Percentiles rank a stretch among this genome's conserved stretches.
Conservation (phyloP, 2,888 invertebrate species). For the Spodoptera picta region DNA sequence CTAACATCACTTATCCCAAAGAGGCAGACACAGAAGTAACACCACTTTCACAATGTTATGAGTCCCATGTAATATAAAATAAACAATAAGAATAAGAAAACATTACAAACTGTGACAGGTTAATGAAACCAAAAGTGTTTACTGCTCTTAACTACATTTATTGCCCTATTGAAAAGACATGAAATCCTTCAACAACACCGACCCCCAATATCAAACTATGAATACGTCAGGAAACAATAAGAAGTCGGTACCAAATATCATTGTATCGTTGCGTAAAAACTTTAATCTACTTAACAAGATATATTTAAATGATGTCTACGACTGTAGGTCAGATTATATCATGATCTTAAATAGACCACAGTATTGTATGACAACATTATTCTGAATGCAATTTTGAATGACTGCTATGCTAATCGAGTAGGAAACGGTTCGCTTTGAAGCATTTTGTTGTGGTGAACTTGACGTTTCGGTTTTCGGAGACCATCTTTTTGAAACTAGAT, state of each 20-base stretch:
- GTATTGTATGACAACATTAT: slow-evolving; percentile 62
- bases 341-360: slow-evolving; percentile 65
- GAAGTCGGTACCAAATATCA: slow-evolving; percentile 50
- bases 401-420: slow-evolving; percentile 22
- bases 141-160: too few relatives aligned
- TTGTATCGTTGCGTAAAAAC: slow-evolving; percentile 67
- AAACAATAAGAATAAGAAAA: too few relatives aligned
- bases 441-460: background rate
- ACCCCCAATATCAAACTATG: slow-evolving; percentile 61
- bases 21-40: too few relatives aligned
- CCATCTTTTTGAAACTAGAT: too few relatives aligned
- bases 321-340: slow-evolving; percentile 70
- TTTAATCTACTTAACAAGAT: slow-evolving; percentile 72
- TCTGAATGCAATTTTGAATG: slow-evolving; percentile 49
- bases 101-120: too few relatives aligned
- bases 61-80: too few relatives aligned
- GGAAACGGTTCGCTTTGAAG: slow-evolving; percentile 16
- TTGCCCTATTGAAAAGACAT: too few relatives aligned
- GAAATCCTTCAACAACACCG: background rate
- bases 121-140: too few relatives aligned
- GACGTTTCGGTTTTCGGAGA: too few relatives aligned
- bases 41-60: too few relatives aligned
- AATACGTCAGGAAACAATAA: slow-evolving; percentile 60
- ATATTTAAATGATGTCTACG: slow-evolving; percentile 67
- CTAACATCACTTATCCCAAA: too few relatives aligned